phyloP scores from a whole-genome alignment of 2,888 invertebrate species.

The Lasioglossum vierecki region DNA sequence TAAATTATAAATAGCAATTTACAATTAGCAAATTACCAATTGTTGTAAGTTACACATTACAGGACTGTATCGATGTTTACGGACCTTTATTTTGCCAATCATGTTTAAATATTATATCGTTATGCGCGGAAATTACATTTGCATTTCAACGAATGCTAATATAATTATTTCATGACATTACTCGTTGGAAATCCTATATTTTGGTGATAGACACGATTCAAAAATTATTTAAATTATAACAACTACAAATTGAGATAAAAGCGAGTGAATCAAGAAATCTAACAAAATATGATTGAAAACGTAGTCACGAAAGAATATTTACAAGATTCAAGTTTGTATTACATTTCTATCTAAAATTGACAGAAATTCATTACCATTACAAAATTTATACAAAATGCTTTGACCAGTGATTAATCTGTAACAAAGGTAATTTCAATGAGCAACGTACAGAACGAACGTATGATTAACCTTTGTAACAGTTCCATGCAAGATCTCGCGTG shows the following conservation, averaged over 20 bases:
- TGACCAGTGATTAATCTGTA: background rate
- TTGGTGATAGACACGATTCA: background rate
- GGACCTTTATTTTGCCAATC: background rate
- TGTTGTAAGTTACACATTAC: background rate
- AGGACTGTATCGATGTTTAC: background rate
- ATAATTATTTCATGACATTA: background rate
- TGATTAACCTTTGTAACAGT: conserved; percentile 11
- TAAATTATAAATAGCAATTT: background rate
- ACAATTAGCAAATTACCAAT: background rate
- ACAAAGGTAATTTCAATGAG: background rate
- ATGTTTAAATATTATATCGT: background rate
- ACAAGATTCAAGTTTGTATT: background rate
- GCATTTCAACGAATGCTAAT: background rate
- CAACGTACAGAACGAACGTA: background rate
- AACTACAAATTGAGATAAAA: background rate
- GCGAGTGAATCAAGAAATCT: background rate
- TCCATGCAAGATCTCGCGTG: background rate
- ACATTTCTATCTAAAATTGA: background rate
- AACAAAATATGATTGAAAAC: background rate
- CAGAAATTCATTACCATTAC: background rate
- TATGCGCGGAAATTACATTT: background rate
- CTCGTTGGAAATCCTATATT: background rate
- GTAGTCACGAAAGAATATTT: background rate
- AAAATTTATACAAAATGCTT: background rate
- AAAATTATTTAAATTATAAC: background rate